Percentiles rank a stretch among this genome's conserved stretches.
Conservation (phyloP, 2,113 vertebrate species). For the Corvus cornix region DNA sequence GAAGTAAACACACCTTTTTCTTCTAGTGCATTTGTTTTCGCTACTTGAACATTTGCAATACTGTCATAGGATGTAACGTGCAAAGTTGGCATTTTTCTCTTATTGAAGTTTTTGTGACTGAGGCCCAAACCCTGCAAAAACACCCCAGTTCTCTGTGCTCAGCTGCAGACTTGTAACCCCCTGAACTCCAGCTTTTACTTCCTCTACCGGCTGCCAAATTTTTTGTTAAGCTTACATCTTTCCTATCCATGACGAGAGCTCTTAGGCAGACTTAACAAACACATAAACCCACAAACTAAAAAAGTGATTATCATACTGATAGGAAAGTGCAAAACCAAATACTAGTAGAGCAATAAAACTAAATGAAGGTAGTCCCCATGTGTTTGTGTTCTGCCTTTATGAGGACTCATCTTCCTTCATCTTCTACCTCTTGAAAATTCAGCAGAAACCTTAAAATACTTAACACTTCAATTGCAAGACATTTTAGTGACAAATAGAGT, state of each 20-base stretch:
- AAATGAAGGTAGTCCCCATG: fast-evolving
- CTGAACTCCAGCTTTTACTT: background rate
- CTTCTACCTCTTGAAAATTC: background rate
- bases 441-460: background rate
- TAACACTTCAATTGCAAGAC: background rate
- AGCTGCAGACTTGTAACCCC: background rate
- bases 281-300: background rate
- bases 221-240: background rate
- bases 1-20: background rate
- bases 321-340: background rate
- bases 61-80: fast-evolving
- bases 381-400: background rate
- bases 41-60: background rate
- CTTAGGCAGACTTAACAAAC: background rate
- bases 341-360: background rate
- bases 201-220: background rate
- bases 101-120: background rate
- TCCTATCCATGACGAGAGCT: background rate
- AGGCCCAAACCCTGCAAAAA: background rate
- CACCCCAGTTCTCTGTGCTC: background rate
- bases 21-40: background rate
- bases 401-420: background rate
- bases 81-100: background rate
- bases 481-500: background rate
- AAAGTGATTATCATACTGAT: background rate